Evolutionary conservation across 2,797 vertebrate species (phyloP), one percentile per base, ranked within the genome.

Genomic region (Pyrocephalus nanus): DNA sequence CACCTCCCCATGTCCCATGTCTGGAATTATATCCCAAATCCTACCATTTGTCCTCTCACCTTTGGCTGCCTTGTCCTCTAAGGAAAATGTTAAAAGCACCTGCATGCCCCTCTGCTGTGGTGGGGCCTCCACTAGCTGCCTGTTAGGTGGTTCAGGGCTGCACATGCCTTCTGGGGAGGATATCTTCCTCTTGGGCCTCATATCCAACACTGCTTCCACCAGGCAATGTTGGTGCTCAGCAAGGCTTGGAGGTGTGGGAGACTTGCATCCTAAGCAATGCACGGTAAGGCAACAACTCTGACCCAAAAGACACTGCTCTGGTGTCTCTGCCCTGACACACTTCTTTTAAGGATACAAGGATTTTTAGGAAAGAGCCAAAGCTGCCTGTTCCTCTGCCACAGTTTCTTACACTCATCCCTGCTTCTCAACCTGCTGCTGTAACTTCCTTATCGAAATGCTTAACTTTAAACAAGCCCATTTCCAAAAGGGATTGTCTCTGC

Each of bases 1-100:
- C 20, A 71, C 3, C 32, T 38, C 22, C 10, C 13, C 12, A 26
- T 6, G 42, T 27, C 27, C 17, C 3, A 0, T 15, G 43, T 26
- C 43, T 62, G 60, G 51, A 73, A 14, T n/a, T 57, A 25, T 3
- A 5, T 40, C 20, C 19, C 69, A 71, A 43, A 78, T 73, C 40
- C 45, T 47, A 32, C 21, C 4, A 4, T 40, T 57, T 60, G 14
- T 71, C n/a, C 40, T 77, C 30, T 47, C 11, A 30, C 17, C 27
- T 84, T 64, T 51, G 74, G 12, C 40, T 60, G 40, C 40, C 57
- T 66, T 48, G 15, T 32, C 45, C n/a, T 84, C 54, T 57, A n/a
- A 36, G 29, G 11, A 66, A 93, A 85, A 58, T 7, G 29, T 32
- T 77, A 25, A 66, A 73, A 86, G 38, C 25, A 43, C 13, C 26